Percentiles rank a stretch among this genome's conserved stretches.
phyloP scores from a whole-genome alignment of 2,888 invertebrate species.

The Phragmatobia fuliginosa region DNA sequence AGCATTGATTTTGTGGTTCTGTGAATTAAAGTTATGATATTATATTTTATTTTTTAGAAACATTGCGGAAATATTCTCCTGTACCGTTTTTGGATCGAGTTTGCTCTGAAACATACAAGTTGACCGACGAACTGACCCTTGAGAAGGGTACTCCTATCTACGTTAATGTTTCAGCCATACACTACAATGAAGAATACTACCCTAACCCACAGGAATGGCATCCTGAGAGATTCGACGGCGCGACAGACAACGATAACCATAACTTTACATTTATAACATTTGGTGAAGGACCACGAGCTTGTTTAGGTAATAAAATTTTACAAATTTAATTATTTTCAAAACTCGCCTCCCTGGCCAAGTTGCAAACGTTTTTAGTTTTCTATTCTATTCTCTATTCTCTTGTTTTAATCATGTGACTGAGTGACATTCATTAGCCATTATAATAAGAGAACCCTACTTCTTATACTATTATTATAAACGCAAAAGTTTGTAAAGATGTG shows the following conservation, averaged over 20 bases:
- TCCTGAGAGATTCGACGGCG: conserved; percentile 65
- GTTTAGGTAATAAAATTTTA: conserved; percentile 53
- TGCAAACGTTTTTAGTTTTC: too few species aligned
- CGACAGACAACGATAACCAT: conserved; percentile 64
- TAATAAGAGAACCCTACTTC: too few species aligned
- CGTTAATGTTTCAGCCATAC: conserved; percentile 68
- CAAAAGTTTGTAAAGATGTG: too few species aligned
- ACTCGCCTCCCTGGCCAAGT: too few species aligned
- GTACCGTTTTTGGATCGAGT: conserved; percentile 66
- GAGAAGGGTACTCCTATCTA: conserved; percentile 68
- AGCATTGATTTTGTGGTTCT: background rate
- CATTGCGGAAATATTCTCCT: conserved; percentile 69
- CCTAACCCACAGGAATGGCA: conserved; percentile 70
- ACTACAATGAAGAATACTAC: conserved; percentile 63
- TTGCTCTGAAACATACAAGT: conserved; percentile 60
- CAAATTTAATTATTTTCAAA: background rate
- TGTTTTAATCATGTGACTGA: too few species aligned
- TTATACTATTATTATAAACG: too few species aligned
- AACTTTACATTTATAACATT: conserved; percentile 71
- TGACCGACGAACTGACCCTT: conserved; percentile 65
- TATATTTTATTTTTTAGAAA: conserved; percentile 60
- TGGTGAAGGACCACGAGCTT: conserved; percentile 74
- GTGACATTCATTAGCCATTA: too few species aligned
- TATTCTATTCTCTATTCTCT: too few species aligned
- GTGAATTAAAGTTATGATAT: background rate